Conservation (phyloP, 2,797 vertebrate genomes). For the Enteromius argenteus region DNA sequence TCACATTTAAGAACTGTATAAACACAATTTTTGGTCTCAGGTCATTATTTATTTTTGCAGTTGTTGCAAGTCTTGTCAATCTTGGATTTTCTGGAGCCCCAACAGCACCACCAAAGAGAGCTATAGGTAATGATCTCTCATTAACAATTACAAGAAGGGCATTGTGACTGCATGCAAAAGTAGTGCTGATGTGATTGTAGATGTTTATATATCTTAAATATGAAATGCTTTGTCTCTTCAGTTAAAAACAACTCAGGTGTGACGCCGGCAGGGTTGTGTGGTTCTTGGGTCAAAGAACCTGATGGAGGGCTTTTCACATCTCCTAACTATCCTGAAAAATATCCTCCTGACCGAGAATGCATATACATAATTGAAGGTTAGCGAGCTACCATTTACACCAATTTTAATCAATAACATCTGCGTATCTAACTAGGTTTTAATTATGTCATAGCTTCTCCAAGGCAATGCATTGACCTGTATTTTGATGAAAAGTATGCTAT, state of each 20-base stretch:
- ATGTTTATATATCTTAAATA: neutral
- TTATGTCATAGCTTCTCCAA: conserved; percentile 83
- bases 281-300: conserved; percentile 91
- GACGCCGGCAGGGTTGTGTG: conserved; percentile 90
- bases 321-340: conserved; percentile 96
- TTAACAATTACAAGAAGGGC: neutral
- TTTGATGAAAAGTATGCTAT: conserved; percentile 96
- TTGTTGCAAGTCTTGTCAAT: conserved; percentile 90
- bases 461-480: conserved; percentile 95
- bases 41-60: conserved; percentile 68
- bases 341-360: conserved; percentile 94
- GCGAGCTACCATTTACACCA: neutral
- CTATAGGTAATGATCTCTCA: conserved; percentile 81
- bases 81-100: conserved; percentile 82
- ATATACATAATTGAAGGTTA: conserved; percentile 99
- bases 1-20: neutral
- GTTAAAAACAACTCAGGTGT: conserved; percentile 92
- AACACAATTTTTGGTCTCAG: neutral
- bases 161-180: conserved; percentile 3
- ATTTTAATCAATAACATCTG: neutral
- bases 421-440: conserved; percentile 4
- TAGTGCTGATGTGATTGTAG: neutral
- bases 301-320: conserved; percentile 95
- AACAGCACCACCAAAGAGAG: conserved; percentile 82
- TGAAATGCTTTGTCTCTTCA: conserved; percentile 65